Base-by-base conservation (phyloP, 2,888 invertebrate genomes). In the Xestia ashworthii region DNA sequence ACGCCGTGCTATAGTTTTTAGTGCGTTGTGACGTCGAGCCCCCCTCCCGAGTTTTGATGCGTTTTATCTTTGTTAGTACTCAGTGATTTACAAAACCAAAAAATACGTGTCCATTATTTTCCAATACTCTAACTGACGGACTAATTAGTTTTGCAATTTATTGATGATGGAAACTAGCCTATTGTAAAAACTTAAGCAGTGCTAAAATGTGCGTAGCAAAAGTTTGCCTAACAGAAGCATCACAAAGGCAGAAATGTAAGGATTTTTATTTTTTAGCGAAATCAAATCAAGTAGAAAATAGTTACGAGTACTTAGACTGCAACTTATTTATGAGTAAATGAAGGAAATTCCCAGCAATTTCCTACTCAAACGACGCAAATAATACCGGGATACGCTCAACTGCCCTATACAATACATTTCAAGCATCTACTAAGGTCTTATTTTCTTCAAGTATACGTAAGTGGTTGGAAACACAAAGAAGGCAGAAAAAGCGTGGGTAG, bases 401-500 rank as follows among this genome's bases (percentile, higher is more conserved):
- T 32, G 32, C 32, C 32, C 32, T 32, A 32, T 32, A 32, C 32
- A 32, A 50, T 25, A 41, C n/a, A 53, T 72, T 8, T 55, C 14
- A 32, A 44, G 14, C 12, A n/a, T 0, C 6, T 14, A 41, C 22
- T 11, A 19, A 44, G 3, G 14, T 68, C 19, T 0, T 55, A 16
- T 25, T 41, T 41, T 16, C 22, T 78, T 50, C 69, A 55, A 55
- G 41, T 55, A 55, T 11, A 55, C 19, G 6, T 55, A 65, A 55
- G 48, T 50, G 64, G 46, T 3, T 5, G 0, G 22, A 41, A 53
- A n/a, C 16, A 72, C 44, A 73, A 66, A 73, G 8, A 62, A 55
- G 6, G 3, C 32, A 41, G 16, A 55, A 22, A 74, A 11, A 32
- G 16, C 76, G 67, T 64, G 48, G 48, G 76, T 68, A 53, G 19